Conservation (phyloP, 2,797 vertebrate genomes). For the Toxotes lorentzi region DNA sequence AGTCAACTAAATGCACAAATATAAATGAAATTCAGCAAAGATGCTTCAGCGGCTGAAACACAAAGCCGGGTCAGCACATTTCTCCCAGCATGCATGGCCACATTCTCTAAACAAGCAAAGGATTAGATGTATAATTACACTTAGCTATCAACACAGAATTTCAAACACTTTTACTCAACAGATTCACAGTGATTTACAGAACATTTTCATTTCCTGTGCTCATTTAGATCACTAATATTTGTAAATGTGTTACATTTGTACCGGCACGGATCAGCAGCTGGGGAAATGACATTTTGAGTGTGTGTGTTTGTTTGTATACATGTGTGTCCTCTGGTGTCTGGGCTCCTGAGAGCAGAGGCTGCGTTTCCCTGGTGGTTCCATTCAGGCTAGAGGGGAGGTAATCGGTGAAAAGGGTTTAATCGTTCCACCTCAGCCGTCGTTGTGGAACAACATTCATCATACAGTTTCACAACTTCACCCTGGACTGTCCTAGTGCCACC, state of each 20-base stretch:
- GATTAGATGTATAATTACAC: conserved; percentile 43
- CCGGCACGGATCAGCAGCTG: neutral
- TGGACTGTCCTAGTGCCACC: conserved; percentile 32
- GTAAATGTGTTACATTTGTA: conserved; percentile 4
- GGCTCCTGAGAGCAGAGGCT: conserved; percentile 20
- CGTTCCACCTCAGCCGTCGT: conserved; percentile 44
- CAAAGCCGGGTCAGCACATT: conserved; percentile 48
- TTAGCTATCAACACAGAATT: conserved; percentile 8
- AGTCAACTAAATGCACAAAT: conserved; percentile 13
- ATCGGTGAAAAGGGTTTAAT: conserved; percentile 65
- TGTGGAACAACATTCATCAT: conserved; percentile 68
- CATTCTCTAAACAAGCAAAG: conserved; percentile 22
- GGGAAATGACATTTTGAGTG: conserved; percentile 3
- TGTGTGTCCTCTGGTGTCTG: conserved; percentile 62
- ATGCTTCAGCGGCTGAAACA: conserved; percentile 30
- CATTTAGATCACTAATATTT: conserved; percentile 13
- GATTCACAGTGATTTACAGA: neutral
- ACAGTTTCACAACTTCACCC: conserved; percentile 49
- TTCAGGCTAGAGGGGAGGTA: conserved; percentile 52
- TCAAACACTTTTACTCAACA: conserved; percentile 6
- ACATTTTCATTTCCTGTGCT: neutral
- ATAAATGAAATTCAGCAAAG: conserved; percentile 35
- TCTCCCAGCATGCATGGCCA: conserved; percentile 23
- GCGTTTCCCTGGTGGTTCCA: conserved; percentile 53
- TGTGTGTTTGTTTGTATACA: conserved; percentile 2